Conservation (phyloP, 2,113 vertebrate genomes). For the Periophthalmus modestus region DNA sequence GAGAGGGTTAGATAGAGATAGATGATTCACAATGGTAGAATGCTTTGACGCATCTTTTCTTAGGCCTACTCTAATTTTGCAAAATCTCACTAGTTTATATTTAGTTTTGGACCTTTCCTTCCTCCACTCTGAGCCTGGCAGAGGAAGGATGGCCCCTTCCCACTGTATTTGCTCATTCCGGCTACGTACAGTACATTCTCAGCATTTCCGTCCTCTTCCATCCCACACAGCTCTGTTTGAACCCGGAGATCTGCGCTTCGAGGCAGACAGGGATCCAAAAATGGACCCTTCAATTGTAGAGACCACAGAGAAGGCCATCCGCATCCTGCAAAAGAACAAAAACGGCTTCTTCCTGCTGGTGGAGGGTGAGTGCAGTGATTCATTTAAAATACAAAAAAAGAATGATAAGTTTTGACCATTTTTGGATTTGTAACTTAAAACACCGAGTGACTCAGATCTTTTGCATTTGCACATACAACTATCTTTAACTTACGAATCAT, state of each 20-base stretch:
- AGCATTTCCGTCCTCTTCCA: constrained; percentile 11
- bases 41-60: neutral
- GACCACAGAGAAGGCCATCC: constrained; percentile 78
- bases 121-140: constrained; percentile 26
- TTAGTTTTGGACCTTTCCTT: neutral
- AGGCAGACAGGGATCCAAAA: constrained; percentile 66
- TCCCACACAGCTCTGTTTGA: constrained; percentile 74
- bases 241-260: constrained; percentile 74
- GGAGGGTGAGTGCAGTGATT: constrained; percentile 57
- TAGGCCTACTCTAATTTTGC: neutral
- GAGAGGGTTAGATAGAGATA: neutral
- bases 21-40: neutral
- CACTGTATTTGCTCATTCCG: neutral
- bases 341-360: constrained; percentile 78
- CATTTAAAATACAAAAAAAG: neutral
- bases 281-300: constrained; percentile 76
- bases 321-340: constrained; percentile 77
- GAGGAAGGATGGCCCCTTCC: constrained; percentile 8
- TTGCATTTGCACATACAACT: too few relatives aligned
- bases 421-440: too few relatives aligned
- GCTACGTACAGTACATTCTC: neutral
- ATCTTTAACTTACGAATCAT: too few relatives aligned
- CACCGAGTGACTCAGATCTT: too few relatives aligned
- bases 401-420: too few relatives aligned
- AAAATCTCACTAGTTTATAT: neutral